Conservation (phyloP, 2,888 invertebrate genomes). For the Melinaea menophilus region DNA sequence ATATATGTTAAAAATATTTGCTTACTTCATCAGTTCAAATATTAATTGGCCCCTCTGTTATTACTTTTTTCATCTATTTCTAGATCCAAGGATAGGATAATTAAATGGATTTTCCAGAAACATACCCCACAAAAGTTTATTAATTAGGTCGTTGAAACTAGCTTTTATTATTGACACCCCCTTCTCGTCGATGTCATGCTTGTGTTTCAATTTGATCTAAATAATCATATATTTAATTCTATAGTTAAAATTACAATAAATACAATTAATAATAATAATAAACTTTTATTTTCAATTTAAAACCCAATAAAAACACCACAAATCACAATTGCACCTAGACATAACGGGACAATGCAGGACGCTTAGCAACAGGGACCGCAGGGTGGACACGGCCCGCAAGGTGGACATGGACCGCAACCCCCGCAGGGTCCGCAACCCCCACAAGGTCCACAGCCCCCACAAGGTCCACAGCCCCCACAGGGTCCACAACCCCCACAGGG, state of each 20-base stretch:
- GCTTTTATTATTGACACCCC: too few species aligned
- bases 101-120: too few species aligned
- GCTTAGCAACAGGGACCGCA: constrained; percentile 30
- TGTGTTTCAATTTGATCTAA: too few species aligned
- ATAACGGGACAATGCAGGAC: constrained; percentile 10
- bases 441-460: constrained; percentile 17
- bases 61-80: too few species aligned
- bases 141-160: too few species aligned
- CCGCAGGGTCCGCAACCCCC: constrained; percentile 25
- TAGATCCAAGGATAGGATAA: too few species aligned
- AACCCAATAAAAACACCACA: constrained; percentile 18
- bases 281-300: neutral
- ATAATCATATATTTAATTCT: neutral
- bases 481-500: constrained; percentile 19
- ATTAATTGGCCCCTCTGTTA: too few species aligned
- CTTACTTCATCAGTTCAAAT: too few species aligned
- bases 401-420: constrained; percentile 28
- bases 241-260: neutral
- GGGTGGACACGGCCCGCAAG: constrained; percentile 15
- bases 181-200: too few species aligned
- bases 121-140: too few species aligned
- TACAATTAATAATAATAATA: neutral
- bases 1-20: too few species aligned
- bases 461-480: constrained; percentile 29
- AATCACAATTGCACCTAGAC: constrained; percentile 10